Conservation (phyloP, 2,888 invertebrate genomes). For the Bimastos eiseni region DNA sequence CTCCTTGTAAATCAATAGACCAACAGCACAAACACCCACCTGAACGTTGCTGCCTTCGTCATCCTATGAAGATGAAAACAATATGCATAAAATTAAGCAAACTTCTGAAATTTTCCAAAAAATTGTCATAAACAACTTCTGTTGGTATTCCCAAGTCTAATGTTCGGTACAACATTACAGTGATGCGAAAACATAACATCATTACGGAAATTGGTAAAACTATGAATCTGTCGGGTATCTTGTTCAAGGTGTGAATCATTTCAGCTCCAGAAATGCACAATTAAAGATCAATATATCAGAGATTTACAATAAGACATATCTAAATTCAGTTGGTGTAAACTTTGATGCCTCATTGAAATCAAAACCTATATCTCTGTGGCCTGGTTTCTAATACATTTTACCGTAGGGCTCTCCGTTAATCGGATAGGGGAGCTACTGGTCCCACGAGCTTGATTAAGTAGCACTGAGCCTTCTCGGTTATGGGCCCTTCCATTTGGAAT, state of each 20-base stretch:
- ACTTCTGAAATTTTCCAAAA: not conserved
- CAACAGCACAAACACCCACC: constrained; percentile 82
- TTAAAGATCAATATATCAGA: not conserved
- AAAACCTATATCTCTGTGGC: too few species aligned
- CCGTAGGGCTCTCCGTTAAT: too few species aligned
- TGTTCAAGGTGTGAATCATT: not conserved
- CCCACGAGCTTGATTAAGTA: too few species aligned
- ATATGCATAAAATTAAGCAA: not conserved
- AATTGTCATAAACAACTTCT: not conserved
- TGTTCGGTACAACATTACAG: not conserved
- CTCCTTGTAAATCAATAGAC: constrained; percentile 90
- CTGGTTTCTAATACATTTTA: not conserved
- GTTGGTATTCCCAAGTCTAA: not conserved
- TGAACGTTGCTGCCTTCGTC: constrained; percentile 16
- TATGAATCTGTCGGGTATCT: not conserved
- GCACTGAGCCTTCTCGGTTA: too few species aligned
- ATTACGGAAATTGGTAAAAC: too few species aligned
- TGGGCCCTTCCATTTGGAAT: too few species aligned
- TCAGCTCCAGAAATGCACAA: not conserved
- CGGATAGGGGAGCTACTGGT: too few species aligned
- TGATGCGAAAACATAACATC: not conserved
- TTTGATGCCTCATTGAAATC: not conserved
- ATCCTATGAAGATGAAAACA: not conserved
- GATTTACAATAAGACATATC: not conserved
- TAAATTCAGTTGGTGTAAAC: not conserved